These are phyloP conservation scores for Ariolimax columbianus DNA, from an alignment of 2,888 invertebrate genomes.

Conservation along the genomic window DNA sequence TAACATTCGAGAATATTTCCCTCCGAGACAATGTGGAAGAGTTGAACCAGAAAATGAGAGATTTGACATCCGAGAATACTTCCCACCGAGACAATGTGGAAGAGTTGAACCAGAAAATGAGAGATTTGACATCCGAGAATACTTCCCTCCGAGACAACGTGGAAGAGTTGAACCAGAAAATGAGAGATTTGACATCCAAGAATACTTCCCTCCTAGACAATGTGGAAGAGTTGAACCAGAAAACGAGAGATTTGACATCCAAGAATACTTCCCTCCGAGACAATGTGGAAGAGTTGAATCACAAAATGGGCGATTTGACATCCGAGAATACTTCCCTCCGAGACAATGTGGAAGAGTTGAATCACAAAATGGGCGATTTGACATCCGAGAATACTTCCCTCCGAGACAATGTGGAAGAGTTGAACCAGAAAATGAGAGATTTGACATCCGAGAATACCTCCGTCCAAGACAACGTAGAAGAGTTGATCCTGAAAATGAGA, in stretches of 20 bases:
- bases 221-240: conserved; percentile 1
- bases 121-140: not conserved
- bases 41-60: not conserved
- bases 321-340: not conserved
- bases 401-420: not conserved
- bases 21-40: conserved; percentile 1
- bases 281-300: not conserved
- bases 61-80: not conserved
- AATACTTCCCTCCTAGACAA: not conserved
- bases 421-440: too few species aligned
- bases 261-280: not conserved
- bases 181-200: not conserved
- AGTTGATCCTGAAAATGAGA: not conserved
- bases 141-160: not conserved
- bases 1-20: not conserved
- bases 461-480: not conserved
- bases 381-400: not conserved
- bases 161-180: conserved; percentile 9
- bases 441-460: not conserved
- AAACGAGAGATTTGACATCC: not conserved
- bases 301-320: not conserved
- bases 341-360: too few species aligned
- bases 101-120: not conserved
- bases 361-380: not conserved
- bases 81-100: not conserved